These are phyloP conservation scores for Nymphalis polychloros DNA, from an alignment of 2,888 invertebrate genomes.

Conservation along the genomic window DNA sequence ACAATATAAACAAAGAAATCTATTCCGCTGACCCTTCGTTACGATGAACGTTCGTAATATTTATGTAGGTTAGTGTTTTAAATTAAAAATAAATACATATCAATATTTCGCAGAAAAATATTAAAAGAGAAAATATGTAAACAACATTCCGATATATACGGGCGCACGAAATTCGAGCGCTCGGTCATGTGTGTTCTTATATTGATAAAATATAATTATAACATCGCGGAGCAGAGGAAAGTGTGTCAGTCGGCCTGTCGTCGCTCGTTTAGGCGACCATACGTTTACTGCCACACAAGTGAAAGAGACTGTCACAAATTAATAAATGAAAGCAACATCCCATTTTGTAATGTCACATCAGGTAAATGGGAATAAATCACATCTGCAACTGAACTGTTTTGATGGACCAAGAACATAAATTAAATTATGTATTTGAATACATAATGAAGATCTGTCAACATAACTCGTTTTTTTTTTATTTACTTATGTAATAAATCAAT, in stretches of 20 bases:
- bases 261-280: slow-evolving; percentile 45
- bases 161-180: slow-evolving; percentile 36
- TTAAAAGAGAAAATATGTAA: slow-evolving; percentile 26
- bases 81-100: neutral
- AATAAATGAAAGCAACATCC: slow-evolving; percentile 37
- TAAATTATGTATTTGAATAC: neutral
- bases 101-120: slow-evolving; percentile 7
- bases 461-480: neutral
- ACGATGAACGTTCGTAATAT: neutral
- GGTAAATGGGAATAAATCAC: slow-evolving; percentile 18
- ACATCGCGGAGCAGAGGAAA: slow-evolving; percentile 57
- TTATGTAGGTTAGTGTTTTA: slow-evolving; percentile 9
- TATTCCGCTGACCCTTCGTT: no score
- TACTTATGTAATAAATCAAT: no score
- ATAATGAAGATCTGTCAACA: neutral
- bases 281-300: slow-evolving; percentile 29
- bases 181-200: slow-evolving; percentile 43
- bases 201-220: slow-evolving; percentile 61
- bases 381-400: slow-evolving; percentile 8
- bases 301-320: slow-evolving; percentile 35
- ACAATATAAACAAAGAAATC: no score
- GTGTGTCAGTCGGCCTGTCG: slow-evolving; percentile 66
- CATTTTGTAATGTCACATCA: slow-evolving; percentile 19
- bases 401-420: slow-evolving; percentile 5
- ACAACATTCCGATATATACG: slow-evolving; percentile 24